Evolutionary conservation across 2,113 vertebrate species (phyloP).

Genomic region (Corydoras sp.): DNA sequence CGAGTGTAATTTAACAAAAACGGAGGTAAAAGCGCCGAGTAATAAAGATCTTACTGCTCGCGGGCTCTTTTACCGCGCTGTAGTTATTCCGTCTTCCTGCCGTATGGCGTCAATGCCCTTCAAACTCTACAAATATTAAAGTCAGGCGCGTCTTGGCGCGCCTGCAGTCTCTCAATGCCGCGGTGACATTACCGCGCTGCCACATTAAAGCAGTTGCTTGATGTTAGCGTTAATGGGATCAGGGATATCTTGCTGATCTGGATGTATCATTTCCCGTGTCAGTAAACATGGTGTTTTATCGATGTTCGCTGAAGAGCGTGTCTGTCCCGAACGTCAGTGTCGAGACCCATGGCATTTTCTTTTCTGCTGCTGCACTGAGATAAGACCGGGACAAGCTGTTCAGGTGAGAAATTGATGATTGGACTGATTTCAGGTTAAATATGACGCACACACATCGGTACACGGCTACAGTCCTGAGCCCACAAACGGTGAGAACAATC

Average conservation of each 20-base stretch:
- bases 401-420: constrained; percentile 13
- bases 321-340: background rate
- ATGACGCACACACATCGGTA: background rate
- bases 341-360: constrained; percentile 1
- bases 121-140: no score
- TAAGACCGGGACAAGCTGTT: constrained; percentile 10
- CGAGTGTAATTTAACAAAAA: no score
- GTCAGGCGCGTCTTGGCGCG: no score
- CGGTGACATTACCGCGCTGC: background rate
- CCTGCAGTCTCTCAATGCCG: background rate
- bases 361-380: constrained; percentile 3
- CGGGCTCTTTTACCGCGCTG: no score
- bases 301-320: constrained; percentile 7
- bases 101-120: no score
- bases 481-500: no score
- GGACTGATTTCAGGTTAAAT: constrained; percentile 18
- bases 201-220: background rate
- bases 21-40: no score
- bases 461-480: background rate
- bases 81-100: no score
- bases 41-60: no score
- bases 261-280: constrained; percentile 10
- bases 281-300: constrained; percentile 24
- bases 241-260: constrained; percentile 1
- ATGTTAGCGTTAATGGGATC: background rate